Percentiles rank a stretch among this genome's conserved stretches.
These are phyloP conservation scores for Caenorhabditis auriculariae DNA, from an alignment of 2,888 invertebrate genomes.

Conservation along the genomic window DNA sequence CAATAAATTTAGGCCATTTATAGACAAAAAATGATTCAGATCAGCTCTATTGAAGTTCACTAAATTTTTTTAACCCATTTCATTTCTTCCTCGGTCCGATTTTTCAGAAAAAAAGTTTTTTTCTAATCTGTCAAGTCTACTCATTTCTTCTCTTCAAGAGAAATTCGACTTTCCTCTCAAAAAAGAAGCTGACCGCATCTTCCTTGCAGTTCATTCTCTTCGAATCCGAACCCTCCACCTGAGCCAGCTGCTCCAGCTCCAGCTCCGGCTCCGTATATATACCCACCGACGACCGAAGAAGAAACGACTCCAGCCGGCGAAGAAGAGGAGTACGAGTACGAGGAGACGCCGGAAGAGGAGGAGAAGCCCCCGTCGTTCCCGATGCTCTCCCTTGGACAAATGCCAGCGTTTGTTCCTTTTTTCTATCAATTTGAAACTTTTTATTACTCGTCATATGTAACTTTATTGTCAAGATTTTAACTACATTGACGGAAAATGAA, in stretches of 20 bases:
- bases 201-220: no score
- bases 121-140: no score
- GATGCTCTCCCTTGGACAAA: constrained; percentile 22
- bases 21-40: no score
- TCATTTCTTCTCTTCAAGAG: no score
- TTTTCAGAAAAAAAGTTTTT: no score
- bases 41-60: no score
- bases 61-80: no score
- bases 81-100: no score
- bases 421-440: background rate
- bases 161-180: no score
- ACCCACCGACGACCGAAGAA: constrained; percentile 6
- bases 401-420: constrained; percentile 12
- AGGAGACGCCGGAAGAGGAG: constrained; percentile 32
- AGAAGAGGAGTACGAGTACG: constrained; percentile 26
- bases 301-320: constrained; percentile 19
- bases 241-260: constrained; percentile 4
- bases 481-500: no score
- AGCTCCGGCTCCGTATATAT: constrained; percentile 5
- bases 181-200: no score
- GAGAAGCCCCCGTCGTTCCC: constrained; percentile 31
- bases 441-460: background rate
- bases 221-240: constrained; percentile 10
- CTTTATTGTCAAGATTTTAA: background rate
- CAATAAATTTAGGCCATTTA: constrained; percentile 22